Evolutionary conservation across 1,140 invertebrate genomes (phyloP).

Genomic region (Ericerus pela): DNA sequence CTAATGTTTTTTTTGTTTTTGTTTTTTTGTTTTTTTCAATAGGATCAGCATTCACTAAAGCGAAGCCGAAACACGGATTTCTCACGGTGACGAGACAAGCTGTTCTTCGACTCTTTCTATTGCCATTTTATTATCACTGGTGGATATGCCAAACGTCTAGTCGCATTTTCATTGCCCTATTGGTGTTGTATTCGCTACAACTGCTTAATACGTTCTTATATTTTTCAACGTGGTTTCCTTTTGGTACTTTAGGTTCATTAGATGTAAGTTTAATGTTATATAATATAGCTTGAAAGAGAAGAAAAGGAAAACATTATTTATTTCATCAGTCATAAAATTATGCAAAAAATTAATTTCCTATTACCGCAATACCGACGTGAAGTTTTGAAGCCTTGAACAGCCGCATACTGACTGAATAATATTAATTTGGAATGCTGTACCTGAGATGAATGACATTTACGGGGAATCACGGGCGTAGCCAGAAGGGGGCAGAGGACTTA

Average conservation of each 20-base stretch:
- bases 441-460: too few species aligned
- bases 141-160: constrained; percentile 74
- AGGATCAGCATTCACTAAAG: constrained; percentile 88
- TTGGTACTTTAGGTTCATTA: background rate
- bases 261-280: constrained; percentile 8
- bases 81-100: constrained; percentile 64
- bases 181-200: constrained; percentile 62
- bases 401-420: too few species aligned
- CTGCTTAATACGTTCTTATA: constrained; percentile 40
- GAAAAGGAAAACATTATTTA: too few species aligned
- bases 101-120: constrained; percentile 56
- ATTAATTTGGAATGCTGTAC: too few species aligned
- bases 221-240: constrained; percentile 1
- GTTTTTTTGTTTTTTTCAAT: constrained; percentile 24
- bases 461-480: too few species aligned
- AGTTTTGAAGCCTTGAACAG: too few species aligned
- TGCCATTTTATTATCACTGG: constrained; percentile 71
- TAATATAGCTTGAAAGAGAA: too few species aligned
- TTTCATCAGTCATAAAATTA: too few species aligned
- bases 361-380: too few species aligned
- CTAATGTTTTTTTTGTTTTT: too few species aligned
- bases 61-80: constrained; percentile 77
- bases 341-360: too few species aligned
- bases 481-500: too few species aligned
- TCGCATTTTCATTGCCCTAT: constrained; percentile 50